Percentiles rank a stretch among this genome's conserved stretches.
Evolutionary conservation across 2,797 vertebrate species (phyloP).

Genomic region (Microctenopoma lineatum): DNA sequence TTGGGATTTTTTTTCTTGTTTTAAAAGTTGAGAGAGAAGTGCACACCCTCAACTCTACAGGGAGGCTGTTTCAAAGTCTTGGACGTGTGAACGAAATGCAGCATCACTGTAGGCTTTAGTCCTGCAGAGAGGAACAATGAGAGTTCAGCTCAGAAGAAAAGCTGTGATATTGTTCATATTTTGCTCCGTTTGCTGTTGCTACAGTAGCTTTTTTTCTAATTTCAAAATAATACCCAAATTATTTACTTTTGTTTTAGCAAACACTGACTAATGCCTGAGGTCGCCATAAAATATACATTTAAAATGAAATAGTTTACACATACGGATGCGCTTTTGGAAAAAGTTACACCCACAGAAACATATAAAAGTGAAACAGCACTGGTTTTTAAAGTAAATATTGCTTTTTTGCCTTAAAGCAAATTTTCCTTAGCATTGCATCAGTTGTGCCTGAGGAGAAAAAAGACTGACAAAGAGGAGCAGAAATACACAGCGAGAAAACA

Average conservation of each 20-base stretch:
- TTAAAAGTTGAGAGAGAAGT: slow-evolving; percentile 4
- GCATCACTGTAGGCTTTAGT: slow-evolving; percentile 14
- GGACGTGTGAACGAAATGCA: slow-evolving; percentile 20
- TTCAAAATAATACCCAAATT: too few species aligned
- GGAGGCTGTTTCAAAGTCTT: slow-evolving; percentile 36
- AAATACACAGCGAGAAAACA: slow-evolving; percentile 31
- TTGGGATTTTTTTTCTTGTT: slow-evolving; percentile 5
- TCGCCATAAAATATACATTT: neutral
- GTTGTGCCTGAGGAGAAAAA: slow-evolving; percentile 22
- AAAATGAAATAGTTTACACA: neutral
- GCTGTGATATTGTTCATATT: neutral
- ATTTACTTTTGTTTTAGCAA: slow-evolving; percentile 1
- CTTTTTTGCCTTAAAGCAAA: slow-evolving; percentile 20
- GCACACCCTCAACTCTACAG: slow-evolving; percentile 26
- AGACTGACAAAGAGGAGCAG: slow-evolving; percentile 17
- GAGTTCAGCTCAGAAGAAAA: slow-evolving; percentile 18
- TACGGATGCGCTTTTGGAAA: slow-evolving; percentile 3
- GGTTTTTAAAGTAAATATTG: slow-evolving; percentile 15
- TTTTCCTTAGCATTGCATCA: slow-evolving; percentile 37
- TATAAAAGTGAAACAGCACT: neutral
- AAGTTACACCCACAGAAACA: slow-evolving; percentile 19
- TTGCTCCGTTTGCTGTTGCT: too few species aligned
- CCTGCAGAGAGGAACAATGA: slow-evolving; percentile 11
- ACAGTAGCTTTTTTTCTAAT: too few species aligned
- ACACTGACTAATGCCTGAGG: slow-evolving; percentile 23